These are phyloP conservation scores for Leucozona laternaria DNA, from an alignment of 2,888 invertebrate genomes.

Conservation along the genomic window DNA sequence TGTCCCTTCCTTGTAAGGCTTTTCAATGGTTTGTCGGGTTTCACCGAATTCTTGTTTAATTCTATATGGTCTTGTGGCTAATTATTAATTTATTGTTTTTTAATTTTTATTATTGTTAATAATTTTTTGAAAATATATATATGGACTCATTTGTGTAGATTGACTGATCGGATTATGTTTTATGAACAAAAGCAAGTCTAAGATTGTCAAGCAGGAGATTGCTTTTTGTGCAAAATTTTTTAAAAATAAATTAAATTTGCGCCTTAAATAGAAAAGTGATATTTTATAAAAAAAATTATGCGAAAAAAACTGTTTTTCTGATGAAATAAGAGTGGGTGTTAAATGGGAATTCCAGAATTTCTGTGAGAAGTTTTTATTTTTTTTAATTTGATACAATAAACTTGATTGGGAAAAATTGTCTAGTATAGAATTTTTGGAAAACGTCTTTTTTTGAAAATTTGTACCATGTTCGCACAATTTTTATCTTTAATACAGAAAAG, in stretches of 20 bases:
- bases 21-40: neutral
- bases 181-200: slow-evolving; percentile 53
- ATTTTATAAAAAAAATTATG: neutral
- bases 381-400: no score
- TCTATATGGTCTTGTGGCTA: slow-evolving; percentile 8
- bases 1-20: slow-evolving; percentile 32
- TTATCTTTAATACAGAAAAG: no score
- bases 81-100: slow-evolving; percentile 50
- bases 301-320: neutral
- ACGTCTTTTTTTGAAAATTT: no score
- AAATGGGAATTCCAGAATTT: neutral
- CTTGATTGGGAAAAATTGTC: no score
- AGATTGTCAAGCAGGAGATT: neutral
- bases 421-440: no score
- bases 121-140: neutral
- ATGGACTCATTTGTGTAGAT: neutral
- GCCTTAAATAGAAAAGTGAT: neutral
- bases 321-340: neutral
- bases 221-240: neutral
- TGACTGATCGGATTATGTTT: slow-evolving; percentile 26
- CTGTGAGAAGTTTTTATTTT: no score
- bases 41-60: neutral
- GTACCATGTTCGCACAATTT: no score
- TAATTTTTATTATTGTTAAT: neutral
- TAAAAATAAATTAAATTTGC: neutral